A percentile compares a stretch with the other conserved stretches of the same genome.
These are phyloP conservation scores for Cavia porcellus DNA, from an alignment of 2,113 vertebrate genomes.

Conservation along the genomic window DNA sequence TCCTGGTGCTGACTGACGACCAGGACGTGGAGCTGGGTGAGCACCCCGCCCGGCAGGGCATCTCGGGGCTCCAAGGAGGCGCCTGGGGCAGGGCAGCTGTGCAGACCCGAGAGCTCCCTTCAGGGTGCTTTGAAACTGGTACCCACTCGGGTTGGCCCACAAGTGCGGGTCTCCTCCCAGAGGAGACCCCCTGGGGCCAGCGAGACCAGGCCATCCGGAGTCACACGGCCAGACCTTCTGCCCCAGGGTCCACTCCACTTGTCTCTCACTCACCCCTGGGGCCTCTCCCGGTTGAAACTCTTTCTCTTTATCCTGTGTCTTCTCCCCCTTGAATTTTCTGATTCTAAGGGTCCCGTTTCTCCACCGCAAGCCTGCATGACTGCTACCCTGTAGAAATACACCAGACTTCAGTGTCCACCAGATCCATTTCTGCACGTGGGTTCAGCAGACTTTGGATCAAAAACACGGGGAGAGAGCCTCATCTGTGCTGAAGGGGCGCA, in stretches of 20 bases:
- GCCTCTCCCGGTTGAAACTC: background rate
- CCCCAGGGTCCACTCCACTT: background rate
- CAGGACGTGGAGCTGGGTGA: conserved; percentile 98
- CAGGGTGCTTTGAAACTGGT: no score
- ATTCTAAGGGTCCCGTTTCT: background rate
- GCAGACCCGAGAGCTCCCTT: background rate
- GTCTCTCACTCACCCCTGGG: background rate
- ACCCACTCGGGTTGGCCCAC: background rate
- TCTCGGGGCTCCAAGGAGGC: rapidly evolving
- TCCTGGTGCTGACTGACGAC: conserved; percentile 97
- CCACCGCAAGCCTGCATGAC: background rate
- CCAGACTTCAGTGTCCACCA: no score
- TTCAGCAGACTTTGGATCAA: background rate
- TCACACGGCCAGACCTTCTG: background rate
- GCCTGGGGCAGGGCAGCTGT: rapidly evolving
- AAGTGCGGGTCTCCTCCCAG: background rate
- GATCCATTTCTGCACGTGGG: background rate
- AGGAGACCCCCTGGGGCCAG: background rate
- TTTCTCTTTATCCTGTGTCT: background rate
- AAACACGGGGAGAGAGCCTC: background rate
- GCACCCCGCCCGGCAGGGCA: background rate
- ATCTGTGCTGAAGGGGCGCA: background rate
- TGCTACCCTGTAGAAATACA: background rate
- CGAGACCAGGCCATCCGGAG: background rate
- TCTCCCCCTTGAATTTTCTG: background rate